These are phyloP conservation scores for Ceyx cyanopectus DNA, from an alignment of 2,113 vertebrate genomes.

Conservation along the genomic window DNA sequence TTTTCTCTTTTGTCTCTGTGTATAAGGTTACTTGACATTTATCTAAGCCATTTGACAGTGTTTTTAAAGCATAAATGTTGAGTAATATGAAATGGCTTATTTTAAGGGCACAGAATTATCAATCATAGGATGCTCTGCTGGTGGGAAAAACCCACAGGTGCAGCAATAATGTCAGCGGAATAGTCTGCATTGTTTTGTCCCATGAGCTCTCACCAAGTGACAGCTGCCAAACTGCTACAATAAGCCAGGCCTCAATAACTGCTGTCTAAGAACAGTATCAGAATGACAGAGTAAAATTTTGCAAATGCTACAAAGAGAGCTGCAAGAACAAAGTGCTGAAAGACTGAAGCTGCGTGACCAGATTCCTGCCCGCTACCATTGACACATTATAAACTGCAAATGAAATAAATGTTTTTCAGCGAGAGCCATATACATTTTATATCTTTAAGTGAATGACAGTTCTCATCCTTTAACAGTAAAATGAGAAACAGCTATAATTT, in stretches of 20 bases:
- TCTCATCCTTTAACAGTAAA: not conserved
- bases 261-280: not conserved
- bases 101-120: not conserved
- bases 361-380: not conserved
- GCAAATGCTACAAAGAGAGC: not conserved
- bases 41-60: not conserved
- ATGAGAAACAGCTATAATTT: not conserved
- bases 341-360: not conserved
- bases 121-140: not conserved
- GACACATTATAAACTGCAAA: not conserved
- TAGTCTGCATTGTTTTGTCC: not conserved
- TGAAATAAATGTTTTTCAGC: not conserved
- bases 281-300: not conserved
- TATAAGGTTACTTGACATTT: not conserved
- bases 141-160: not conserved
- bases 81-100: not conserved
- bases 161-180: not conserved
- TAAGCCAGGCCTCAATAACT: not conserved
- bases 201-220: not conserved
- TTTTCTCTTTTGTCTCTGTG: not conserved
- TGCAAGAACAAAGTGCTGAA: not conserved
- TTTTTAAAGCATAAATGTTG: not conserved
- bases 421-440: not conserved
- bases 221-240: not conserved
- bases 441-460: not conserved